phyloP scores from a whole-genome alignment of 2,888 invertebrate species.

The Cerastoderma edule region DNA sequence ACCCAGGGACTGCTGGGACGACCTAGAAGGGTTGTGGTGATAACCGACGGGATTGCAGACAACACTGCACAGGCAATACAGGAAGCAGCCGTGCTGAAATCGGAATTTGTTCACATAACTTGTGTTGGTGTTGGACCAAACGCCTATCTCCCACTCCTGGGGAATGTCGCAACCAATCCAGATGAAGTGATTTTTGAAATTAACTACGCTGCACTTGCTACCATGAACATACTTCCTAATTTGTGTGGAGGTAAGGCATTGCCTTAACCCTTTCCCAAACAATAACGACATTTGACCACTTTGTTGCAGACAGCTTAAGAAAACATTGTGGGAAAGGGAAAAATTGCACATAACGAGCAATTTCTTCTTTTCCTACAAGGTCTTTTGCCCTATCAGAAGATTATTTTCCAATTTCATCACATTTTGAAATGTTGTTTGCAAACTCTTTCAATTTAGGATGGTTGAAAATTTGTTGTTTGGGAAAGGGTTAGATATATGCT shows the following conservation, averaged over 20 bases:
- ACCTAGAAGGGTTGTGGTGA: constrained; percentile 15
- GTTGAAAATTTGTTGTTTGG: too few species aligned
- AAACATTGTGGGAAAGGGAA: too few species aligned
- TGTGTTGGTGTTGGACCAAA: constrained; percentile 32
- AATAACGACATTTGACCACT: too few species aligned
- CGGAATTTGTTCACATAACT: constrained; percentile 27
- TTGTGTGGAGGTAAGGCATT: constrained; percentile 33
- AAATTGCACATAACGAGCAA: too few species aligned
- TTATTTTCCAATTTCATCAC: too few species aligned
- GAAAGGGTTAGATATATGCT: too few species aligned
- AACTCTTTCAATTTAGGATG: too few species aligned
- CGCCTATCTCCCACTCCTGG: constrained; percentile 9
- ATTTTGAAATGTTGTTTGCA: too few species aligned
- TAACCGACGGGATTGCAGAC: constrained; percentile 36
- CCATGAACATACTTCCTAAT: constrained; percentile 21
- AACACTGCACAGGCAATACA: not conserved
- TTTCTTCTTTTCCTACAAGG: too few species aligned
- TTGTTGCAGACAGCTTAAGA: too few species aligned
- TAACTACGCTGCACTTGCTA: constrained; percentile 19
- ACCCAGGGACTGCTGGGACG: constrained; percentile 1
- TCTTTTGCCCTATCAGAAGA: too few species aligned
- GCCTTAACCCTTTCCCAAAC: too few species aligned
- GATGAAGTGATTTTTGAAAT: constrained; percentile 12
- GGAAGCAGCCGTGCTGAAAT: constrained; percentile 30
- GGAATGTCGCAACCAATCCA: constrained; percentile 30